Percentiles rank a stretch among this genome's conserved stretches.
Conservation (phyloP, 2,113 vertebrate genomes). For the Corvus hawaiiensis region DNA sequence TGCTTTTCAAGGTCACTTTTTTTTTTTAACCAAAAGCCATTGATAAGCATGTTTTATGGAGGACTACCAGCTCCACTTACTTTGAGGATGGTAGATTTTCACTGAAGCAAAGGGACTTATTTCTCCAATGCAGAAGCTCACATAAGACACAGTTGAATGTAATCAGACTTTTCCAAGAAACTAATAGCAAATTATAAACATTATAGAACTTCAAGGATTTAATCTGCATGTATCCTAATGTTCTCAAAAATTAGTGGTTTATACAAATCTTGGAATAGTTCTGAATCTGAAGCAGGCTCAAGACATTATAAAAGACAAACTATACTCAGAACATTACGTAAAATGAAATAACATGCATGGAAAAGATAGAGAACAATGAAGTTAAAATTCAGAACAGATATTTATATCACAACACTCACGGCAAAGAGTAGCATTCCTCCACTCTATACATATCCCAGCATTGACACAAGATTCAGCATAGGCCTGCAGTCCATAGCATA, state of each 20-base stretch:
- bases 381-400: neutral
- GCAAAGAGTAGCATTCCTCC: slow-evolving; percentile 85
- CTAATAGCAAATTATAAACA: neutral
- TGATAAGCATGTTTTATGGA: neutral
- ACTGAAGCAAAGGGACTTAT: neutral
- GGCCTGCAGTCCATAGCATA: slow-evolving; percentile 84
- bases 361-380: neutral
- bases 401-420: slow-evolving; percentile 72
- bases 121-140: neutral
- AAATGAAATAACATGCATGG: neutral
- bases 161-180: neutral
- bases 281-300: neutral
- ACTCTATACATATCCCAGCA: slow-evolving; percentile 74
- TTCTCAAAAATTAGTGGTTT: neutral
- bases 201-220: neutral
- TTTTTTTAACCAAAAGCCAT: neutral
- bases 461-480: slow-evolving; percentile 80
- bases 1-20: neutral
- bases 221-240: neutral
- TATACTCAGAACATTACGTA: neutral
- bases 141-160: neutral
- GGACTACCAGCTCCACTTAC: neutral
- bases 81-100: neutral
- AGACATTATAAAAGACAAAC: neutral
- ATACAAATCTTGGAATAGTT: neutral